These are phyloP conservation scores for Microctonus hyperodae DNA, from an alignment of 2,888 invertebrate species.

Conservation along the genomic window DNA sequence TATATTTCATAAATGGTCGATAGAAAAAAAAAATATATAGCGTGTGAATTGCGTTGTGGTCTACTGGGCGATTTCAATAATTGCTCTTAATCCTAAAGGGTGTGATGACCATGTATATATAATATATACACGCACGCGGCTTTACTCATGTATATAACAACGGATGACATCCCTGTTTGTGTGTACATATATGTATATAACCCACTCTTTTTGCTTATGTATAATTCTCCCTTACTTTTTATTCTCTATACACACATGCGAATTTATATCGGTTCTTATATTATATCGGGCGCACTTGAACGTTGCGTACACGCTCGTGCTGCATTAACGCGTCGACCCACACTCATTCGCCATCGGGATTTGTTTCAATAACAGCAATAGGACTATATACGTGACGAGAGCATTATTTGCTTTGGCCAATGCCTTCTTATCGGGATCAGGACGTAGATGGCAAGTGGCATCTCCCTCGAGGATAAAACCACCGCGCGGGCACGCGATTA, in stretches of 20 bases:
- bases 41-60: slow-evolving; percentile 58
- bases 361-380: slow-evolving; percentile 55
- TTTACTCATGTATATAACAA: slow-evolving; percentile 38
- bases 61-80: slow-evolving; percentile 57
- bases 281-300: slow-evolving; percentile 2
- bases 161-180: slow-evolving; percentile 43
- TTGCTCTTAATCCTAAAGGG: slow-evolving; percentile 58
- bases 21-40: too few species aligned
- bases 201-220: slow-evolving; percentile 26
- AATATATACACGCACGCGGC: slow-evolving; percentile 47
- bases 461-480: slow-evolving; percentile 1
- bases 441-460: background rate
- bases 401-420: slow-evolving; percentile 24
- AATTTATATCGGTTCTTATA: background rate
- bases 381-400: slow-evolving; percentile 20
- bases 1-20: too few species aligned
- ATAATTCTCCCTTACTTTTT: slow-evolving; percentile 25
- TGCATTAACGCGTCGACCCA: slow-evolving; percentile 38
- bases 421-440: slow-evolving; percentile 34
- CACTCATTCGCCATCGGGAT: slow-evolving; percentile 43
- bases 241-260: slow-evolving; percentile 19
- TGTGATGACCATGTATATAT: too few species aligned
- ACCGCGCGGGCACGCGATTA: too few species aligned
- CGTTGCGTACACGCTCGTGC: slow-evolving; percentile 25
- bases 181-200: too few species aligned